Evolutionary conservation across 2,113 vertebrate genomes (phyloP).

Genomic region (Aspiorhynchus laticeps): DNA sequence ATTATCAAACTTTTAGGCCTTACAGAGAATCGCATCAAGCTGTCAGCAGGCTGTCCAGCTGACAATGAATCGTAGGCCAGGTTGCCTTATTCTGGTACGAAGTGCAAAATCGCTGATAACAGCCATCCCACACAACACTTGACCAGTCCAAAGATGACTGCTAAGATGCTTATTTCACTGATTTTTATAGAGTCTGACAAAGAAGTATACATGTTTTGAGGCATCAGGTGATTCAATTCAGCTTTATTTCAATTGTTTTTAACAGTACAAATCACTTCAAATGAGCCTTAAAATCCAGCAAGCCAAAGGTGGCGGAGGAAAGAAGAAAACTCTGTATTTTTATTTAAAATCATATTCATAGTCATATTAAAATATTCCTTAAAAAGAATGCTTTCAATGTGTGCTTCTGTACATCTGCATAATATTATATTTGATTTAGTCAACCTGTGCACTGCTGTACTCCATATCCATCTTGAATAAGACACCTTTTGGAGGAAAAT

Average conservation of each 20-base stretch:
- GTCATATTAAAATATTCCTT: background rate
- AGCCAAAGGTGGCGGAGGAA: background rate
- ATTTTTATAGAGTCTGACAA: slow-evolving; percentile 35
- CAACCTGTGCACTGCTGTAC: background rate
- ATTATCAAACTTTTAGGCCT: background rate
- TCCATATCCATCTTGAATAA: background rate
- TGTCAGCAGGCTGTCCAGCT: background rate
- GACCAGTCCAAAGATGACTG: slow-evolving; percentile 43
- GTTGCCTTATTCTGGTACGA: slow-evolving; percentile 38
- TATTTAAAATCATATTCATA: background rate
- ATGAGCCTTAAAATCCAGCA: background rate
- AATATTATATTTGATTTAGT: background rate
- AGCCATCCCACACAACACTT: slow-evolving; percentile 47
- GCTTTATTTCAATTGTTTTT: background rate
- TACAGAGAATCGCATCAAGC: slow-evolving; percentile 16
- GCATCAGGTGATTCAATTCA: background rate
- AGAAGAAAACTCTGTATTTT: too few relatives aligned
- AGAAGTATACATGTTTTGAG: slow-evolving; percentile 28
- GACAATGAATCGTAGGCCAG: slow-evolving; percentile 4
- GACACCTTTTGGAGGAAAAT: background rate
- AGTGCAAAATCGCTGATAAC: slow-evolving; percentile 40
- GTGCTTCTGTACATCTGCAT: background rate
- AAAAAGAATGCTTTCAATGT: background rate
- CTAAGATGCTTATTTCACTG: slow-evolving; percentile 46
- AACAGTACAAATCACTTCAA: background rate